Evolutionary conservation across 2,888 invertebrate species (phyloP).

Genomic region (Perithous albicinctus): DNA sequence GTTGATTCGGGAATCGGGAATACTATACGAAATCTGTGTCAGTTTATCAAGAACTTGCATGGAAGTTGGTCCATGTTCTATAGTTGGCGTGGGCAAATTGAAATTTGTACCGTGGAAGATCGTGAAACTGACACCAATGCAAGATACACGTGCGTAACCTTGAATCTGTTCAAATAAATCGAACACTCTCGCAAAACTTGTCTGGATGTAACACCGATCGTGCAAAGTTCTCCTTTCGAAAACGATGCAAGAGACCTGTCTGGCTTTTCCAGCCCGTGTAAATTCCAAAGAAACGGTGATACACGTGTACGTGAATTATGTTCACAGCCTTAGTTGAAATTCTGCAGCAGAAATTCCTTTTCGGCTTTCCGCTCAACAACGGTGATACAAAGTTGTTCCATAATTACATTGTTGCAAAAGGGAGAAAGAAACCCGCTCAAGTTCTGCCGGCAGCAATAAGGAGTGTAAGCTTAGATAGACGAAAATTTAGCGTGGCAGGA

Average conservation of each 20-base stretch:
- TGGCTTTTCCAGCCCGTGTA: background rate
- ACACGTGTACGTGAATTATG: background rate
- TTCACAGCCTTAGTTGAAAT: background rate
- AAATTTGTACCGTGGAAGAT: conserved; percentile 21
- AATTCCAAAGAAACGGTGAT: conserved; percentile 13
- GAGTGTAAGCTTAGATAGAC: background rate
- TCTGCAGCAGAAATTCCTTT: conserved; percentile 6
- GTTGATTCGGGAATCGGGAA: too few relatives aligned
- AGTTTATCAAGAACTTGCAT: conserved; percentile 30
- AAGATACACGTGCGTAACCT: background rate
- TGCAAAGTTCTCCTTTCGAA: conserved; percentile 16
- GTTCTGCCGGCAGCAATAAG: background rate
- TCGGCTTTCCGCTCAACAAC: conserved; percentile 6
- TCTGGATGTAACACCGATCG: background rate
- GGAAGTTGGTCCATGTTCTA: conserved; percentile 27
- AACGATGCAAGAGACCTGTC: conserved; percentile 23
- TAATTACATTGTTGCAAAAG: conserved; percentile 1
- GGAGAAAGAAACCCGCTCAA: background rate
- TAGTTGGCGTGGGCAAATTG: background rate
- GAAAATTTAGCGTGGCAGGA: conserved; percentile 23
- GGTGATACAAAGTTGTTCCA: background rate
- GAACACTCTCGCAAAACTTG: conserved; percentile 14
- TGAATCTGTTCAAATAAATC: conserved; percentile 40
- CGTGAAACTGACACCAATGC: conserved; percentile 10
- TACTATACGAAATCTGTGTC: background rate